Evolutionary conservation across 2,113 vertebrate species (phyloP), one percentile per base, ranked within the genome.

Genomic region (Pseudorhombus dupliciocellatus): DNA sequence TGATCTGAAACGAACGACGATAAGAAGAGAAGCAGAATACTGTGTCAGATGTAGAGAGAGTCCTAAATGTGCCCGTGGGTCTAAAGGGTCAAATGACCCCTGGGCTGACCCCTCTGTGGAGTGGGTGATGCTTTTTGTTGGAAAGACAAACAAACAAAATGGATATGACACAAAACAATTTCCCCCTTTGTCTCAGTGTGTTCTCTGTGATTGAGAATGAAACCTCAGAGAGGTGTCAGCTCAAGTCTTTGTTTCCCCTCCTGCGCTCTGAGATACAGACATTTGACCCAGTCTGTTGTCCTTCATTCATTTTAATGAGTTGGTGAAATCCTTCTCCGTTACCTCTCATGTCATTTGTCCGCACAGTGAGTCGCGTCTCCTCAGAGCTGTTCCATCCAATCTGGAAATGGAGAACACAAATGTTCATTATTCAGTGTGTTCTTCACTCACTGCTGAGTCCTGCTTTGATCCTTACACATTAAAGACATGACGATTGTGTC

Each of bases 231-330:
- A 58, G 30, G 61, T 82, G 61, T 83, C 87, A 52, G 64, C 80
- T 74, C 81, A 37, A 73, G 54, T 79, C 74, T 65, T 83, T 59
- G 85, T 79, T 81, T 70, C 34, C 57, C 61, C 78, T 76, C 54
- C 60, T n/a, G 3, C 70, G 79, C 63, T 73, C 72, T 85, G 71
- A 87, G 77, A 88, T 89, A 87, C 88, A 91, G 79, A 88, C 73
- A 83, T 84, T 90, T 87, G 73, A 88, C 80, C 73, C 73, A 42
- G 75, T 81, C 72, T 31, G 40, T 44, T 34, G 79, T 31, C 50
- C 73, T 81, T 92, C 88, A 83, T 91, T 90, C 81, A 90, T 91
- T 90, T 91, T 87, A 90, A 92, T 89, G 81, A 85, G 81, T 83
- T 88, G 83, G 58, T 66, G 64, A 86, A 88, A 81, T 68, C 60